Evolutionary conservation across 2,113 vertebrate genomes (phyloP).

Genomic region (Muscicapa adusta): DNA sequence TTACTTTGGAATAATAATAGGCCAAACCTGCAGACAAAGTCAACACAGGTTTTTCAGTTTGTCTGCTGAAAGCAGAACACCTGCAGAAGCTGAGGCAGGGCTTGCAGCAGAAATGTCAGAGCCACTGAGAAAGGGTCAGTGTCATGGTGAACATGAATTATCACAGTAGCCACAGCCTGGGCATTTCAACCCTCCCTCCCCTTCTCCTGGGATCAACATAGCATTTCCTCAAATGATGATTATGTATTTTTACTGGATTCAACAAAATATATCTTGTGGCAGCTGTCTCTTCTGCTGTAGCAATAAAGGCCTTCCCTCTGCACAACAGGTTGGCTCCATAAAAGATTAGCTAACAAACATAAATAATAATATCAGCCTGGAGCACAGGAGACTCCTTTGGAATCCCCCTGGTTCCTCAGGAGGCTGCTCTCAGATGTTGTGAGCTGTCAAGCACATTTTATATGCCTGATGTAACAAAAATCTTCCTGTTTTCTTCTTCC

Average conservation of each 20-base stretch:
- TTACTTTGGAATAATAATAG: background rate
- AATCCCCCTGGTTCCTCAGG: background rate
- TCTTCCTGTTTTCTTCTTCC: background rate
- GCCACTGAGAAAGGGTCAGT: background rate
- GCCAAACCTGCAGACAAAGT: background rate
- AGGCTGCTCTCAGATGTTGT: background rate
- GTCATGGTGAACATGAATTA: background rate
- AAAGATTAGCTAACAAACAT: background rate
- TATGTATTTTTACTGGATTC: background rate
- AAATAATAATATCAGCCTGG: background rate
- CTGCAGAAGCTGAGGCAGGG: background rate
- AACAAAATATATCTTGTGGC: background rate
- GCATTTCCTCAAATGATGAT: background rate
- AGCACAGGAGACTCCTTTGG: background rate
- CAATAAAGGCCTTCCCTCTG: background rate
- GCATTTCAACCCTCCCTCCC: background rate
- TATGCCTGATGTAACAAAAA: background rate
- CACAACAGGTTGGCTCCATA: background rate
- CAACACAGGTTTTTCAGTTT: background rate
- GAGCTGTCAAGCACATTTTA: background rate
- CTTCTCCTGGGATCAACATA: background rate
- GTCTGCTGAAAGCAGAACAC: background rate
- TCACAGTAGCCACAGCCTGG: rapidly evolving
- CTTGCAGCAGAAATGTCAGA: background rate
- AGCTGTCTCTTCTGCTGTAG: background rate